A percentile compares a stretch with the other conserved stretches of the same genome.
phyloP scores from a whole-genome alignment of 2,888 invertebrate genomes.

The Parnassius orleans region DNA sequence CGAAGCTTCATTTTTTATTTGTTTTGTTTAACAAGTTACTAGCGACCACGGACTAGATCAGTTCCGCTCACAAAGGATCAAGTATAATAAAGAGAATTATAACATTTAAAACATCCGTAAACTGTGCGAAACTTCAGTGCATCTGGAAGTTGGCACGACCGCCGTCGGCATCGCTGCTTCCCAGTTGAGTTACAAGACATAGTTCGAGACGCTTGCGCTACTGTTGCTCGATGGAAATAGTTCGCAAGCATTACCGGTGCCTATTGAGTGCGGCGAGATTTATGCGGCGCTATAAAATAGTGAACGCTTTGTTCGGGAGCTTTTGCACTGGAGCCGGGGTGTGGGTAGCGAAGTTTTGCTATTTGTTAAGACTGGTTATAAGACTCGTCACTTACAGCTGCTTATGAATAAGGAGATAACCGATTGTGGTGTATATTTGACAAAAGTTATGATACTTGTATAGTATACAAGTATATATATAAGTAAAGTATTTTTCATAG shows the following conservation, averaged over 20 bases:
- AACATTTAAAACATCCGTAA: conserved; percentile 22
- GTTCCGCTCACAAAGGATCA: conserved; percentile 1
- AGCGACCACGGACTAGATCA: neutral
- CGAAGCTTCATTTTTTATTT: neutral
- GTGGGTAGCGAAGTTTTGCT: conserved; percentile 6
- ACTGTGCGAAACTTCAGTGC: conserved; percentile 10
- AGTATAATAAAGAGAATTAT: conserved; percentile 14
- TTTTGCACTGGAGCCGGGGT: neutral
- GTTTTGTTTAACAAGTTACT: neutral
- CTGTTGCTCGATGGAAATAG: conserved; percentile 11
- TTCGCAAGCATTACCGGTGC: conserved; percentile 9
- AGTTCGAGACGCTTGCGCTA: conserved; percentile 20
- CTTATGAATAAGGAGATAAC: too few species aligned
- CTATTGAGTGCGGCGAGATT: conserved; percentile 22
- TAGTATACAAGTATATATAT: too few species aligned
- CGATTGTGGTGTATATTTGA: too few species aligned
- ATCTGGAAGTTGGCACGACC: conserved; percentile 15
- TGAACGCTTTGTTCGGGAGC: conserved; percentile 12
- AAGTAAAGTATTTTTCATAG: too few species aligned
- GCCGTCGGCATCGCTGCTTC: conserved; percentile 11
- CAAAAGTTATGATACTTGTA: too few species aligned
- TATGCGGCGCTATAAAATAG: conserved; percentile 20
- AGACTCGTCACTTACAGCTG: neutral
- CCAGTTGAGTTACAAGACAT: conserved; percentile 12
- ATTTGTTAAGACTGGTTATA: conserved; percentile 3